Evolutionary conservation across 2,797 vertebrate species (phyloP), one percentile per base, ranked within the genome.

Genomic region (Sphenodon punctatus): DNA sequence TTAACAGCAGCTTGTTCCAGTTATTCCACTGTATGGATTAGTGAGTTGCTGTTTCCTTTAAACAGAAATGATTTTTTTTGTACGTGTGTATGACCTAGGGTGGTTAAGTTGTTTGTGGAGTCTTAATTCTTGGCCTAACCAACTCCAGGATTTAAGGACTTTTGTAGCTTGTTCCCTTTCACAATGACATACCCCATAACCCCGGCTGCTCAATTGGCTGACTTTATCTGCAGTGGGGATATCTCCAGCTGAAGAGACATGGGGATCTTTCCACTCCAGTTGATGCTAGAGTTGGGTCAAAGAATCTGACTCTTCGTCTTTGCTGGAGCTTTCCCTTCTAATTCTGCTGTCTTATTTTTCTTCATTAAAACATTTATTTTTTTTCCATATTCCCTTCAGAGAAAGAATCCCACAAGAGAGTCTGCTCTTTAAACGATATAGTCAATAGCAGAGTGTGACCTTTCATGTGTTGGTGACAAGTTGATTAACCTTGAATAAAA

Each of bases 361-460:
- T 81, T 71, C 82, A 93, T 89, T 88, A 88, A 49, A 90, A 89
- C 84, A 90, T 82, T 91, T 90, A 89, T 89, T 91, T 90, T 61
- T 88, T 90, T 75, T 75, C 68, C 58, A 58, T 83, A 64, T 83
- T 56, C 16, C 39, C 75, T 85, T 70, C 69, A 76, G 82, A 86
- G 78, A 85, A 41, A 80, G 80, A 87, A 73, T 83, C 78, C 87
- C 67, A 75, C 71, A 79, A 68, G 80, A 91, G 87, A 88, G 41
- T 61, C 67, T 90, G 86, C 75, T 88, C 86, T 65, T 77, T 70
- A 87, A 73, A 84, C 78, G 46, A 56, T 80, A 68, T 65, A 68
- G 45, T 80, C 87, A 75, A 48, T 78, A 67, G 67, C 90, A 85
- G 49, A 65, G 60, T 75, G 49, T 82, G 88, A 82, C 81, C 68